Evolutionary conservation across 2,888 invertebrate genomes (phyloP).

Genomic region (Tridacna crocea): DNA sequence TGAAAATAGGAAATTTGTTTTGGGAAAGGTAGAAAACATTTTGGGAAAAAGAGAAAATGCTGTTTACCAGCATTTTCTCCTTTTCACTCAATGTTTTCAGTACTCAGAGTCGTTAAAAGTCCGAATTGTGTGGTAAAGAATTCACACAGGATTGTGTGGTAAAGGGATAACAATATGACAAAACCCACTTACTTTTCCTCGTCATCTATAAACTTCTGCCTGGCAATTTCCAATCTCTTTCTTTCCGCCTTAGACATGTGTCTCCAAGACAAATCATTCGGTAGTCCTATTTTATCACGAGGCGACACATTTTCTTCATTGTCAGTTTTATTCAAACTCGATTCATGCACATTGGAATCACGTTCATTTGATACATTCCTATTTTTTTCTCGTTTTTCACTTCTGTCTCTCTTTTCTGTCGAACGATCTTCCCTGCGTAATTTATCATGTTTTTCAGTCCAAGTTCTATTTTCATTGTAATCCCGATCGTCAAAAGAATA

Average conservation of each 20-base stretch:
- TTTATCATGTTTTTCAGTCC: constrained; percentile 25
- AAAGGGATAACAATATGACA: not conserved
- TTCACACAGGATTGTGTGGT: not conserved
- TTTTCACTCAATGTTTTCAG: not conserved
- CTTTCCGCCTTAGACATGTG: constrained; percentile 73
- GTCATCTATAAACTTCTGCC: constrained; percentile 62
- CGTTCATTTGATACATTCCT: constrained; percentile 42
- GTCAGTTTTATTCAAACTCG: constrained; percentile 37
- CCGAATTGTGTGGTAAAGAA: not conserved
- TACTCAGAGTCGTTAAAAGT: not conserved
- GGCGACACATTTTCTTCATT: constrained; percentile 55
- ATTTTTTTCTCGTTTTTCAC: constrained; percentile 40
- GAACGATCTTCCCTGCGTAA: constrained; percentile 21
- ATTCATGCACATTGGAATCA: constrained; percentile 43
- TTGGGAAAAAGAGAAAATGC: not conserved
- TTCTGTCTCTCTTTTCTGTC: constrained; percentile 31
- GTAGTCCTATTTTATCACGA: constrained; percentile 65
- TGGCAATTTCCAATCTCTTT: constrained; percentile 61
- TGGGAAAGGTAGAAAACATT: not conserved
- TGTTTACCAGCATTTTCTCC: not conserved
- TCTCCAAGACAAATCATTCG: constrained; percentile 68
- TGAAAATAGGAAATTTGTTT: no score
- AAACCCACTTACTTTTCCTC: constrained; percentile 59
- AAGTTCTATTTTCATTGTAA: constrained; percentile 18
- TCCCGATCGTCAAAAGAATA: constrained; percentile 25